Percentiles rank a stretch among this genome's conserved stretches.
Evolutionary conservation across 92 coral and sea anemone species (phyloP).

Genomic region (Paramuricea clavata): DNA sequence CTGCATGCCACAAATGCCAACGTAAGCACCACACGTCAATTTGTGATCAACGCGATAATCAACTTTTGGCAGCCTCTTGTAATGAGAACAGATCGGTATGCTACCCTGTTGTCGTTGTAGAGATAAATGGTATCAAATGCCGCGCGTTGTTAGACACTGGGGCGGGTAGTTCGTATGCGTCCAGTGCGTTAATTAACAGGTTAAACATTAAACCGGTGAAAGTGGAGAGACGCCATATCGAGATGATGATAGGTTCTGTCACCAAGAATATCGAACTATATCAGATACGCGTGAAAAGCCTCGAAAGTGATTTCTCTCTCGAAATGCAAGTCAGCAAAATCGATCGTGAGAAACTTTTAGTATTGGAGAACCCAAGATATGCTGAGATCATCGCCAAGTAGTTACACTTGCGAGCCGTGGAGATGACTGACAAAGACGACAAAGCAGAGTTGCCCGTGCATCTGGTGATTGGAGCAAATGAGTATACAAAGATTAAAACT

Average conservation of each 20-base stretch:
- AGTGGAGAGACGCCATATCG: neutral
- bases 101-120: too few species aligned
- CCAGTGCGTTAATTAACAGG: neutral
- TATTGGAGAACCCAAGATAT: constrained; percentile 3
- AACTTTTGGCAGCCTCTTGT: neutral
- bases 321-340: constrained; percentile 11
- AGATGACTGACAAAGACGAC: constrained; percentile 24
- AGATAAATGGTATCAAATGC: too few species aligned
- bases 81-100: too few species aligned
- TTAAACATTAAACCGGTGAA: neutral
- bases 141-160: too few species aligned
- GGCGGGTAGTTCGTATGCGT: neutral
- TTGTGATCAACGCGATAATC: constrained; percentile 10
- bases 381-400: neutral
- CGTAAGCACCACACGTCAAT: constrained; percentile 29
- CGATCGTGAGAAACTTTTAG: constrained; percentile 12
- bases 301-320: constrained; percentile 8
- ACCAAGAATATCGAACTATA: too few species aligned
- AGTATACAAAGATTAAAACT: constrained; percentile 15
- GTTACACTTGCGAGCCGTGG: neutral
- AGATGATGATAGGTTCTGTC: constrained; percentile 1
- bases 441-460: constrained; percentile 38
- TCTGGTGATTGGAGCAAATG: constrained; percentile 32
- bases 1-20: too few species aligned
- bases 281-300: neutral